Base-by-base conservation (phyloP, 2,888 invertebrate species). In the Cataglyphis albicans region DNA sequence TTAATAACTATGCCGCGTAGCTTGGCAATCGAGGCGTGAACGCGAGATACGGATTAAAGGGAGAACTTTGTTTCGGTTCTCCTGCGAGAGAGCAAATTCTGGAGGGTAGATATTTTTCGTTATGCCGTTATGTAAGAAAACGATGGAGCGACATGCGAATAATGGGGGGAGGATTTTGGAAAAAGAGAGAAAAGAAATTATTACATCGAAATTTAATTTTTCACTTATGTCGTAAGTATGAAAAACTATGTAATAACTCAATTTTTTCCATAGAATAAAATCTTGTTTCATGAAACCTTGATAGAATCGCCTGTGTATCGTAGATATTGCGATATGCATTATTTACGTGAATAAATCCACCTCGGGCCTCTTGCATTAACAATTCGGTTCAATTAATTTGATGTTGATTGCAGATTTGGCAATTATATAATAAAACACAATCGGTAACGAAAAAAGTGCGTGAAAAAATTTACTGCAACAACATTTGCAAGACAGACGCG, bases 31-130 rank as follows among this genome's bases (percentile, higher is more conserved):
- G 91, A 92, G 90, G 93, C 93, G 92, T 92, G 91, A 93, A 93
- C 91, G 91, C 90, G 91, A 92, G 93, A 93, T 93, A 93, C 92
- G 92, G 92, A 93, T 93, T 93, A 93, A 92, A 93, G 91, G 88
- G 91, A 89, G 89, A 91, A 90, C 72, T 90, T 90, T 64, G 82
- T 83, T 76, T 81, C 72, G 81, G 65, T 81, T 38, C 81, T 83
- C 78, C 81, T 63, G 63, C 68, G 85, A 48, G 85, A 55, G 83
- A 85, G 80, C 86, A 82, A 86, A 90, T 90, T 86, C 72, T 76
- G 84, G 84, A 84, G 84, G 83, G 82, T 87, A 80, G 78, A 75
- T 89, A 82, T 89, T 88, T 90, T 89, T 85, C 89, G 86, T 48
- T 86, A 74, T 81, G 64, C 70, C 52, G 52, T n/a, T n/a, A n/a